Base-by-base conservation (phyloP, 2,888 invertebrate genomes). In the Luperina nickerlii region DNA sequence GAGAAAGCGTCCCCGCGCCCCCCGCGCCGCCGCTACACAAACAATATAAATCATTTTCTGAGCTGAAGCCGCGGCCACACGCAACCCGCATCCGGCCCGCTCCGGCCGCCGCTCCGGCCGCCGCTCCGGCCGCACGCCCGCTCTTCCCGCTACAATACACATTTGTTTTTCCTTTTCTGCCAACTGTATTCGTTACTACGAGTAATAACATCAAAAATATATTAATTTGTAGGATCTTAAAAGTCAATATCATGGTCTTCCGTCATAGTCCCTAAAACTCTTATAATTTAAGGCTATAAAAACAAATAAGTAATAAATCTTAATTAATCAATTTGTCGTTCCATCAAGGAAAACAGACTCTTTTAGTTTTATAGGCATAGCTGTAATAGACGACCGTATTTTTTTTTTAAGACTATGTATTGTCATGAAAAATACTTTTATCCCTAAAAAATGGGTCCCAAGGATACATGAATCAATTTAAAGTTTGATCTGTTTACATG, bases 1-100 rank as follows among this genome's bases (percentile, higher is more conserved):
- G 96, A 96, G 96, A 95, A 96, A 95, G 93, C 95, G 89, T 86
- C 94, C 93, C 91, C 91, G 91, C 90, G 85, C 87, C 90, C 90
- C 90, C 90, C 86, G 86, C 87, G 84, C 89, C 90, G 90, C 91
- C 93, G 92, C 94, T 95, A 94, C 94, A 95, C 95, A 96, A 96
- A 96, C 96, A 96, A 96, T 96, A 96, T 96, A 96, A 96, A 96
- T 96, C 96, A 96, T 96, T 96, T 96, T 96, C 95, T 92, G 92
- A 92, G 93, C 92, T 92, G 91, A 92, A 91, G 93, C 94, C 92
- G 94, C 93, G 94, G 91, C 92, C 93, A 93, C 95, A 93, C 93
- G 92, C 92, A 92, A 91, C 89, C 92, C 91, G 88, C 88, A 88
- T 88, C 88, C 90, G 89, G 87, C 88, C 90, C 83, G 81, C 75